Evolutionary conservation across 2,888 invertebrate species (phyloP).

Genomic region (Drosophila macrothrix): DNA sequence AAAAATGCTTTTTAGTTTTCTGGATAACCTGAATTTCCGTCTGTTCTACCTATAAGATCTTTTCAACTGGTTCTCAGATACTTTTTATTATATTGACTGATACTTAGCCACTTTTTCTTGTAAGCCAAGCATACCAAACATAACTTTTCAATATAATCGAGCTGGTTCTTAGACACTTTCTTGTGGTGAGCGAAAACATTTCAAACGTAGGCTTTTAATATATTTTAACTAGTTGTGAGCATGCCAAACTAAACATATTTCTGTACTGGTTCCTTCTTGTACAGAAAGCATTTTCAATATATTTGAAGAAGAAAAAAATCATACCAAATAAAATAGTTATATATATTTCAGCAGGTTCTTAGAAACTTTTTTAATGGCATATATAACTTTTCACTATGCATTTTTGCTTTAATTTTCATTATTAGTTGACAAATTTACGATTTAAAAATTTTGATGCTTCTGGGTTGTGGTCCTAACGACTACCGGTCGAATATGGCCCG

Average conservation of each 20-base stretch:
- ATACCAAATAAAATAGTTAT: not conserved
- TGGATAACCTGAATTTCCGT: not conserved
- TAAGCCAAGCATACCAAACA: not conserved
- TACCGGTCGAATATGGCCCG: conserved; percentile 36
- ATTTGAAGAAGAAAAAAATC: not conserved
- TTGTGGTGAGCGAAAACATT: not conserved
- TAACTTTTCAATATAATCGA: not conserved
- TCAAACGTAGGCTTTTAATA: too few relatives aligned
- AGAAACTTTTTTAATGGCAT: not conserved
- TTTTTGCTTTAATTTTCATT: not conserved
- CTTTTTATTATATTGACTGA: not conserved
- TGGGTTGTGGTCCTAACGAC: not conserved
- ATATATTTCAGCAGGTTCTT: not conserved
- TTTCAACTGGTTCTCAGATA: not conserved
- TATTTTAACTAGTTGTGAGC: too few relatives aligned
- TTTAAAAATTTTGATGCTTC: conserved; percentile 13
- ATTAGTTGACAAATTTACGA: not conserved
- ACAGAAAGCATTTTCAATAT: not conserved
- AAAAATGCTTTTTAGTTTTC: not conserved
- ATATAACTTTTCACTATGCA: not conserved
- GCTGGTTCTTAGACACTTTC: not conserved
- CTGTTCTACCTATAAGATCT: not conserved
- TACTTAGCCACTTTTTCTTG: not conserved
- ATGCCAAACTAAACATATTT: not conserved
- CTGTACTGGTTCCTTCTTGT: not conserved